Evolutionary conservation across 2,888 invertebrate genomes (phyloP), one percentile per base, ranked within the genome.

Genomic region (Napeogenes sylphis): DNA sequence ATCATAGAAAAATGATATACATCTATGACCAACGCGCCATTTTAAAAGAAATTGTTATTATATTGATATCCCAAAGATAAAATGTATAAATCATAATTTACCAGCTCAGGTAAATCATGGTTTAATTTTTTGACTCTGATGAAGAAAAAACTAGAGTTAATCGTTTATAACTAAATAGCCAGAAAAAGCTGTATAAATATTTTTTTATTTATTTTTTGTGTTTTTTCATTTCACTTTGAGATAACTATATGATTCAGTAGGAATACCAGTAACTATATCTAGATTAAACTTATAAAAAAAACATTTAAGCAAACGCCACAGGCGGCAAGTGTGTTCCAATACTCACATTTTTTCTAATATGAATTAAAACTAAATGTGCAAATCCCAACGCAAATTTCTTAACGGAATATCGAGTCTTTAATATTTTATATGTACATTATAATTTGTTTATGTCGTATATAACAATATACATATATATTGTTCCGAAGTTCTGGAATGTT

Each of bases 1-100:
- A 71, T 72, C 70, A 71, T 72, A 72, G 69, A 72, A 74, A 72
- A 70, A 71, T 65, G 70, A 72, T 61, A 78, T 81, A 78, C 80
- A 81, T 77, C 73, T 73, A 73, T 73, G 69, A 65, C 65, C 58
- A 65, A 60, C 59, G 60, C 63, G 64, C 64, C 57, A 33, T 65
- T 57, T 63, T 64, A 62, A 58, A 42, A 2, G 46, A 53, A 56
- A 60, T 6, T 30, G 6, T 10, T 42, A 62, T 35, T 13, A 58
- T 59, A 63, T 55, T 47, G 46, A 56, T 56, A 56, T 56, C 59
- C 35, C 56, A 63, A 56, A 56, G 53, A 56, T 56, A 51, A 14
- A 14, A 45, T 32, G 30, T 30, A 46, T n/a, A 32, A 45, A 45
- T 21, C 12, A 32, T 13, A 32, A 6, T 35, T 5, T 42, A 38